These are phyloP conservation scores for Grammomys surdaster DNA, from an alignment of 2,113 vertebrate species.

Conservation along the genomic window DNA sequence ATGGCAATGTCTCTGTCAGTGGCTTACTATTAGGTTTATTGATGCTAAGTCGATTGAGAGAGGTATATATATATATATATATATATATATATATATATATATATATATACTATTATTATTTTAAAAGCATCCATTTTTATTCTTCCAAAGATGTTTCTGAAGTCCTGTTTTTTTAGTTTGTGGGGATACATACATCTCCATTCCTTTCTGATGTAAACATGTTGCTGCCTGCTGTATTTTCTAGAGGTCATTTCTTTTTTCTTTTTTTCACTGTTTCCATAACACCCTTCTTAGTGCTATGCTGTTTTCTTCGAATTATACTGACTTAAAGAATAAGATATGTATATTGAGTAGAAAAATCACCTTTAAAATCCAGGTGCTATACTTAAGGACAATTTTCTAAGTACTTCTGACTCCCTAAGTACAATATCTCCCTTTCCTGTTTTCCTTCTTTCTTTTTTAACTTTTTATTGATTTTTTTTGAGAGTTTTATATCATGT, in stretches of 20 bases:
- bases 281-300: not conserved
- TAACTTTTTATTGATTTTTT: not conserved
- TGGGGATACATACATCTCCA: not conserved
- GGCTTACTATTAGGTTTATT: conserved; percentile 16
- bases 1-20: not conserved
- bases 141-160: conserved; percentile 11
- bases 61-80: not conserved
- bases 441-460: not conserved
- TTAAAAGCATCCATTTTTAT: conserved; percentile 9
- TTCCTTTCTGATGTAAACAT: not conserved
- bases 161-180: not conserved
- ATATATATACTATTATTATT: conserved; percentile 14
- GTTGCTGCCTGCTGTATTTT: not conserved
- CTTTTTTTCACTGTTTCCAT: not conserved
- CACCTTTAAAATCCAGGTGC: not conserved
- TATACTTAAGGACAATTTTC: not conserved
- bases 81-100: not conserved
- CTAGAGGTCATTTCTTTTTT: not conserved
- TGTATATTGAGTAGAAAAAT: not conserved
- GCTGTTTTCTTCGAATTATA: not conserved
- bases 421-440: not conserved
- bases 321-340: not conserved
- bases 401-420: not conserved
- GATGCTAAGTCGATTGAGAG: conserved; percentile 7
- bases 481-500: not conserved